These are phyloP conservation scores for Aviceda subcristata DNA, from an alignment of 2,113 vertebrate genomes.

Conservation along the genomic window DNA sequence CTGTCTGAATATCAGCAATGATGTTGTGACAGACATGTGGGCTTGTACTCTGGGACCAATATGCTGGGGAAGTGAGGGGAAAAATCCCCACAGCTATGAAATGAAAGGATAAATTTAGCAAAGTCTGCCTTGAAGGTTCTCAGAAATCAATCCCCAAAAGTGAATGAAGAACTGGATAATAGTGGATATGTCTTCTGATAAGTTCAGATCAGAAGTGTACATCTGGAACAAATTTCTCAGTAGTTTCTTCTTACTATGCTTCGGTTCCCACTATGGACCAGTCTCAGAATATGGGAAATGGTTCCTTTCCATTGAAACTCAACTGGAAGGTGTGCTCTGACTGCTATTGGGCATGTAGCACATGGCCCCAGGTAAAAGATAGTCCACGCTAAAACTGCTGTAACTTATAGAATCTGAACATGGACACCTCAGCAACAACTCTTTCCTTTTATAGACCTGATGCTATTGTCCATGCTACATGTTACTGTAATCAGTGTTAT, in stretches of 20 bases:
- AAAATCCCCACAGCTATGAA: not conserved
- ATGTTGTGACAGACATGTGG: not conserved
- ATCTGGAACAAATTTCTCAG: not conserved
- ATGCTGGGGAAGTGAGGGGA: not conserved
- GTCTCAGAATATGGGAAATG: not conserved
- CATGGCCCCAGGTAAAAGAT: not conserved
- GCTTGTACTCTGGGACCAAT: not conserved
- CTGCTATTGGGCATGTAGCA: not conserved
- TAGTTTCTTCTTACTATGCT: not conserved
- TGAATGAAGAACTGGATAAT: not conserved
- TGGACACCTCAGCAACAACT: not conserved
- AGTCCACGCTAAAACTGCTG: not conserved
- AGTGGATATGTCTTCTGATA: not conserved
- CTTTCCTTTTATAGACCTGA: not conserved
- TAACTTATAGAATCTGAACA: not conserved
- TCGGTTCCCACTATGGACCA: not conserved
- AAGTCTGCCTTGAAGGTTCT: not conserved
- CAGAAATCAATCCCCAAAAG: not conserved
- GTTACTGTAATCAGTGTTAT: not conserved
- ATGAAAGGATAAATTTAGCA: not conserved
- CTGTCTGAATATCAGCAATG: not conserved
- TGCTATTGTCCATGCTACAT: not conserved
- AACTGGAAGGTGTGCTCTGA: not conserved
- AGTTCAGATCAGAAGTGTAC: not conserved
- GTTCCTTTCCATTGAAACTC: not conserved